A percentile compares a stretch with the other conserved stretches of the same genome.
Evolutionary conservation across 2,113 vertebrate genomes (phyloP).

Genomic region (Rhizomys pruinosus): DNA sequence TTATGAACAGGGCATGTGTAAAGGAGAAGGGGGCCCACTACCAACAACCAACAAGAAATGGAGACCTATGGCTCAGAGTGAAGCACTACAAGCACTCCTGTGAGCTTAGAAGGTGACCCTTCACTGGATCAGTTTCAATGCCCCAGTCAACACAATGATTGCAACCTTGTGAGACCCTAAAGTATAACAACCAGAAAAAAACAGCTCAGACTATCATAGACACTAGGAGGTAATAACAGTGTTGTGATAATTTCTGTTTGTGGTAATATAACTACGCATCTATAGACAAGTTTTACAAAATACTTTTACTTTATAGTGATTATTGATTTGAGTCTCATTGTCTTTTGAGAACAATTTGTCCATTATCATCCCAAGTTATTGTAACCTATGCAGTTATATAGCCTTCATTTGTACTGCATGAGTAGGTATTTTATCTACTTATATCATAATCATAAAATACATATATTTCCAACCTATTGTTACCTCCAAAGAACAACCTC

Average conservation of each 20-base stretch:
- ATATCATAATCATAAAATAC: background rate
- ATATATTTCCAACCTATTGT: background rate
- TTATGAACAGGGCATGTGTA: background rate
- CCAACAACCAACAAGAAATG: background rate
- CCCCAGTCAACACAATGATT: background rate
- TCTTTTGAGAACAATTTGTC: slow-evolving; percentile 5
- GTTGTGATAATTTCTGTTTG: background rate
- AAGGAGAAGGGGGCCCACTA: background rate
- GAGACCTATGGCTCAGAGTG: background rate
- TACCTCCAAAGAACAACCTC: background rate
- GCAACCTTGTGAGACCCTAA: background rate
- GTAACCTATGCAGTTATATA: background rate
- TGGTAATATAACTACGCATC: background rate
- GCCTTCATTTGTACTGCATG: background rate
- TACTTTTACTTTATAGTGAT: background rate
- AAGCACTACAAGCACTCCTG: background rate
- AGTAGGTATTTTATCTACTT: background rate
- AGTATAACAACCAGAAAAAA: background rate
- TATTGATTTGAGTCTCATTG: background rate
- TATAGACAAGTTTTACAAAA: background rate
- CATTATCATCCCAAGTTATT: slow-evolving; percentile 1
- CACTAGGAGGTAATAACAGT: background rate
- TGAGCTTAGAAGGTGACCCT: background rate
- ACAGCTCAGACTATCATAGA: background rate
- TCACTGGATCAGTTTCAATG: background rate